These are phyloP conservation scores for Brachionus asplanchnoidis DNA, from an alignment of 1,140 invertebrate genomes.

Conservation along the genomic window DNA sequence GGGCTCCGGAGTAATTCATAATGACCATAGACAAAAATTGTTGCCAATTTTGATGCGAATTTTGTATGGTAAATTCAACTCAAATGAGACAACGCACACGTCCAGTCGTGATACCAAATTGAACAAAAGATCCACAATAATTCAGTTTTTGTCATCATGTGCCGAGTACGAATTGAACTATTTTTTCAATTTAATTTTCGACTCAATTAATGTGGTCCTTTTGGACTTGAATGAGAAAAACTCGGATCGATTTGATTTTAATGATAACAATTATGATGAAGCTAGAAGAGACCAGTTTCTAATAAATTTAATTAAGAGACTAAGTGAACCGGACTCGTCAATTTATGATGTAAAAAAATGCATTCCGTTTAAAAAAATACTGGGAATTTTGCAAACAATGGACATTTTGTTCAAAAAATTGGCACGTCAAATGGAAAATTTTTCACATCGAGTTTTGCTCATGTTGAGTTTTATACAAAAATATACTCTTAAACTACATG, in stretches of 20 bases:
- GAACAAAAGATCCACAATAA: conserved; percentile 65
- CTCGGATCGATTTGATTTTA: conserved; percentile 21
- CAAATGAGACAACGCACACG: conserved; percentile 66
- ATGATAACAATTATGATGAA: neutral
- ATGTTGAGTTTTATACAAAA: conserved; percentile 67
- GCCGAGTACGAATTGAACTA: conserved; percentile 69
- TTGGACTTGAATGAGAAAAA: conserved; percentile 48
- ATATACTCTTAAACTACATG: conserved; percentile 61
- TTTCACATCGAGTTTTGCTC: conserved; percentile 66
- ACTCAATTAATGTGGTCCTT: conserved; percentile 63
- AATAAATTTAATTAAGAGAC: neutral
- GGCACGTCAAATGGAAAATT: conserved; percentile 68
- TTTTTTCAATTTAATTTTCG: conserved; percentile 78
- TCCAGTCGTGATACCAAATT: conserved; percentile 69
- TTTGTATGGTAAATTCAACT: conserved; percentile 80
- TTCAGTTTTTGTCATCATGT: conserved; percentile 77
- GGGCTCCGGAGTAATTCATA: conserved; percentile 64
- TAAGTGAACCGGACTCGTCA: neutral
- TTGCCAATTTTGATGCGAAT: conserved; percentile 78
- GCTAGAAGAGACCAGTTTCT: neutral
- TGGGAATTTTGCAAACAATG: conserved; percentile 68
- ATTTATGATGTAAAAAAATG: conserved; percentile 46
- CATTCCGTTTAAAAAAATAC: conserved; percentile 51
- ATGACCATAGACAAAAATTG: conserved; percentile 69
- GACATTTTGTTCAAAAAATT: conserved; percentile 77